A percentile compares a stretch with the other conserved stretches of the same genome.
phyloP scores from a whole-genome alignment of 2,888 invertebrate species.

The Calliphora vomitoria region DNA sequence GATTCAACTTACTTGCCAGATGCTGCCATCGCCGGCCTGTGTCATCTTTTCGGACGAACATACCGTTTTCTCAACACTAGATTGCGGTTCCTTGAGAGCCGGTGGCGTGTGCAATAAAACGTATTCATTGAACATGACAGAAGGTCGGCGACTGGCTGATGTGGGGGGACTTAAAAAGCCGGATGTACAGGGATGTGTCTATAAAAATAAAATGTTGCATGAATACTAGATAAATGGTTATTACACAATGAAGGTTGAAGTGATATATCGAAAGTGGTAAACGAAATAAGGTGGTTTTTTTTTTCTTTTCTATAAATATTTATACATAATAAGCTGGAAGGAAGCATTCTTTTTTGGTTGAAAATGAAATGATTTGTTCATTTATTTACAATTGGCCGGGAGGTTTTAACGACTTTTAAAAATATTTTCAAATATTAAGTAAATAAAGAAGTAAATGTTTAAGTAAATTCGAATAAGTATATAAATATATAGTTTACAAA shows the following conservation, averaged over 20 bases:
- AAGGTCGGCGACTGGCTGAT: constrained; percentile 90
- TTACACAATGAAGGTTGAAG: constrained; percentile 40
- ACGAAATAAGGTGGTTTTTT: constrained; percentile 39
- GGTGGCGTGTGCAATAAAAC: constrained; percentile 89
- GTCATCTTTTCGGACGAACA: constrained; percentile 96
- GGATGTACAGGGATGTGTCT: constrained; percentile 88
- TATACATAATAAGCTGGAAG: constrained; percentile 50
- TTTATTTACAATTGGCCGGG: constrained; percentile 68
- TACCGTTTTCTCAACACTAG: constrained; percentile 85
- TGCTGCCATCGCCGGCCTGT: constrained; percentile 91
- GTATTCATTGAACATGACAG: constrained; percentile 95
- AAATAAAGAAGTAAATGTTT: constrained; percentile 41
- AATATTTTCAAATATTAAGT: constrained; percentile 28
- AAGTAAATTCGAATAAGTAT: constrained; percentile 47
- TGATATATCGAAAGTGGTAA: constrained; percentile 49
- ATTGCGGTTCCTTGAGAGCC: constrained; percentile 80
- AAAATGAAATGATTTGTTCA: constrained; percentile 24
- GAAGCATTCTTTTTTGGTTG: constrained; percentile 43
- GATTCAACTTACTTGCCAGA: constrained; percentile 86
- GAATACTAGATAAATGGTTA: constrained; percentile 40
- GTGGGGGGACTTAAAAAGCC: constrained; percentile 90
- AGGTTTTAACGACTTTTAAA: constrained; percentile 35
- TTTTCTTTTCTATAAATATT: not conserved
- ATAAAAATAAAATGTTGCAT: constrained; percentile 66
- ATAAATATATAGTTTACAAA: constrained; percentile 58